Conservation (phyloP, 2,888 invertebrate species). For the Ischnura elegans region DNA sequence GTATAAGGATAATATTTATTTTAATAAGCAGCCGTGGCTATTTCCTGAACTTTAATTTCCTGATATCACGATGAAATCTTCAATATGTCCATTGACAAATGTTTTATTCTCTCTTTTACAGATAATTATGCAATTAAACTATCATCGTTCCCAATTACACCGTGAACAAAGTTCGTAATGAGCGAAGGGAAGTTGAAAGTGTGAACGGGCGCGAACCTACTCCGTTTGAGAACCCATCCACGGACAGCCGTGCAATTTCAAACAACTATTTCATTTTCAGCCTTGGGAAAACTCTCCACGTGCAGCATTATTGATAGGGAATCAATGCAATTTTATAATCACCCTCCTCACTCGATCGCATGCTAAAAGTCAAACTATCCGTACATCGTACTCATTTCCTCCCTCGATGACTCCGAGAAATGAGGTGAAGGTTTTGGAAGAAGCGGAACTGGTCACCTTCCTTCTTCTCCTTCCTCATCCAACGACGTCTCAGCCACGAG, state of each 20-base stretch:
- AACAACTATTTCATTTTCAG: not conserved
- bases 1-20: not conserved
- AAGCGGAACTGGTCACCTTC: not conserved
- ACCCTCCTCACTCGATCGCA: too few species aligned
- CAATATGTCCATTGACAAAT: too few species aligned
- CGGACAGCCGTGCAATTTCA: not conserved
- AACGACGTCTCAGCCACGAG: conserved; percentile 44
- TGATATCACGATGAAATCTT: too few species aligned
- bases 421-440: not conserved
- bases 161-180: too few species aligned
- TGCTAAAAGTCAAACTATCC: too few species aligned
- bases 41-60: not conserved
- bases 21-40: not conserved
- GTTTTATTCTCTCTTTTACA: too few species aligned
- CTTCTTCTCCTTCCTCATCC: conserved; percentile 47
- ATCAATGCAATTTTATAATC: too few species aligned
- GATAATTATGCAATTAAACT: too few species aligned
- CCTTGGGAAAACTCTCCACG: not conserved
- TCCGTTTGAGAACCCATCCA: not conserved
- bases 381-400: not conserved
- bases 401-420: not conserved
- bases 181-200: not conserved
- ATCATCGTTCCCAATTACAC: too few species aligned
- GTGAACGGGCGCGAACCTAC: not conserved
- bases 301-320: not conserved